Conservation (phyloP, 2,888 invertebrate genomes). For the Dicyrtomina minuta region DNA sequence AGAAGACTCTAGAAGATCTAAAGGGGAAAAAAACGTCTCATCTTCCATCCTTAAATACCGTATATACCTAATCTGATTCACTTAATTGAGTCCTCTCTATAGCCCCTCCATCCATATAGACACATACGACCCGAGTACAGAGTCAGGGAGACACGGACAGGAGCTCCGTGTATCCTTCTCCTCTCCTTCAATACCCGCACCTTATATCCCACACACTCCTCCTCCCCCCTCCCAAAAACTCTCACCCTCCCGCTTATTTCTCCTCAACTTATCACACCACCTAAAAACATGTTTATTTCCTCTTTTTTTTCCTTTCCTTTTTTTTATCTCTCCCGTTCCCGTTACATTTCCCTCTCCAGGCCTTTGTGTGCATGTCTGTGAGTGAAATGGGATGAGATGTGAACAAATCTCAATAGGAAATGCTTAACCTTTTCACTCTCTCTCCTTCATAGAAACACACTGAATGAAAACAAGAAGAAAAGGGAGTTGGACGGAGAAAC, state of each 20-base stretch:
- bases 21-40: not conserved
- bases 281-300: not conserved
- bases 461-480: too few relatives aligned
- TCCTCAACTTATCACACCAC: slow-evolving; percentile 5
- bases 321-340: too few relatives aligned
- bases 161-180: not conserved
- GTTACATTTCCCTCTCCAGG: too few relatives aligned
- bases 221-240: not conserved
- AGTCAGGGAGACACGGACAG: not conserved
- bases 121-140: not conserved
- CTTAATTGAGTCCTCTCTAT: slow-evolving; percentile 19
- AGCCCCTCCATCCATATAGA: too few relatives aligned
- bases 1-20: too few relatives aligned
- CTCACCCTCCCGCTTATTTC: not conserved
- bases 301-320: too few relatives aligned
- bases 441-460: too few relatives aligned
- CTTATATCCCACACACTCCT: not conserved
- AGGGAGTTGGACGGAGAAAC: not conserved
- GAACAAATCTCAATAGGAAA: too few relatives aligned
- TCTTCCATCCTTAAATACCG: slow-evolving; percentile 17
- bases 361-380: not conserved
- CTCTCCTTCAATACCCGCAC: not conserved
- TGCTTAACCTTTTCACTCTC: too few relatives aligned
- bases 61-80: slow-evolving; percentile 27
- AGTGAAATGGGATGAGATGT: too few relatives aligned